These are phyloP conservation scores for Zaprionus taronus DNA, from an alignment of 1,140 invertebrate species.

Conservation along the genomic window DNA sequence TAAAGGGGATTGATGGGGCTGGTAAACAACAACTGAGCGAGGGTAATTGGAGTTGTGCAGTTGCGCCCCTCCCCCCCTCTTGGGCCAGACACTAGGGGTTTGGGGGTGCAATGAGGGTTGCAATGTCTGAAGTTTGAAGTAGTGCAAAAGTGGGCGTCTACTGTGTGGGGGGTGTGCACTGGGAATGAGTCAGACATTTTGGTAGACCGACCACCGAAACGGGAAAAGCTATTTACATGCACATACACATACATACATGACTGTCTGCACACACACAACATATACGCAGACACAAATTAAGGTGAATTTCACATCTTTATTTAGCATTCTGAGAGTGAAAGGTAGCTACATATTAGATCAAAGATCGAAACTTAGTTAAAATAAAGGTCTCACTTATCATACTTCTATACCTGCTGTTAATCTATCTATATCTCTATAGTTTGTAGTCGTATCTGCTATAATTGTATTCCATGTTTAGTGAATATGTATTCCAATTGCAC, in stretches of 20 bases:
- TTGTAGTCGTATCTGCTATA: neutral
- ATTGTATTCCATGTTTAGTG: neutral
- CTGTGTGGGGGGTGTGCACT: conserved; percentile 20
- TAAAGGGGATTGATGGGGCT: conserved; percentile 26
- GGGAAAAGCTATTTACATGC: conserved; percentile 23
- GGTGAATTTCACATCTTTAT: neutral
- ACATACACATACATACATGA: neutral
- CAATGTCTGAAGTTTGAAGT: conserved; percentile 76
- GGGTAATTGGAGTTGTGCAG: conserved; percentile 49
- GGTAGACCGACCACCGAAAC: conserved; percentile 28
- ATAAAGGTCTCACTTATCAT: too few relatives aligned
- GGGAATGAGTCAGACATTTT: conserved; percentile 66
- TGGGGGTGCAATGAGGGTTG: conserved; percentile 74
- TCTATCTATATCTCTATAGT: neutral
- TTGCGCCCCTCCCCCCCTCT: neutral
- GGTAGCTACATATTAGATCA: neutral
- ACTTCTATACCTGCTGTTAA: neutral
- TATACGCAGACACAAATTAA: neutral
- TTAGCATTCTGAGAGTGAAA: neutral
- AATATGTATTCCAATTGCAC: neutral
- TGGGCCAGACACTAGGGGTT: conserved; percentile 49
- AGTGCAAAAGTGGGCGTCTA: conserved; percentile 44
- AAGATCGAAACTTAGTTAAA: neutral
- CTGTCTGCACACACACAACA: neutral
- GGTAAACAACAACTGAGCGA: conserved; percentile 4